These are phyloP conservation scores for Hirtodrosophila histrioides DNA, from an alignment of 2,888 invertebrate genomes.

Conservation along the genomic window DNA sequence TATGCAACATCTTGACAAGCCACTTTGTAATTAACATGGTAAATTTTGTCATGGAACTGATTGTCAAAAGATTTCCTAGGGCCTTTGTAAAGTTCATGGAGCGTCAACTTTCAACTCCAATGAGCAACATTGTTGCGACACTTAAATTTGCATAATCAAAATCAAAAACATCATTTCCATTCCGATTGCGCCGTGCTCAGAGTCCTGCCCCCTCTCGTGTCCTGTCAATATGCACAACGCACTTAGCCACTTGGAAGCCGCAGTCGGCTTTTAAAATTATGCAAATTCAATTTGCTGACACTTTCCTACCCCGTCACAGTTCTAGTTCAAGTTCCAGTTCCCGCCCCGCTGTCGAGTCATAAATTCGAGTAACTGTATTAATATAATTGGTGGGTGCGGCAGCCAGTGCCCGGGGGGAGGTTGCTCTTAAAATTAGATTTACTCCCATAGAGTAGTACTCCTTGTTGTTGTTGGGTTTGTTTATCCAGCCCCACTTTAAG, in stretches of 20 bases:
- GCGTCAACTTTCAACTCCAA: constrained; percentile 62
- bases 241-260: constrained; percentile 75
- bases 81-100: constrained; percentile 27
- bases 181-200: constrained; percentile 26
- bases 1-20: constrained; percentile 13
- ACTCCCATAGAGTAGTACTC: constrained; percentile 35
- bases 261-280: constrained; percentile 77
- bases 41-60: constrained; percentile 29
- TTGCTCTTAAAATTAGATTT: constrained; percentile 73
- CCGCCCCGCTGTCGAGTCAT: constrained; percentile 46
- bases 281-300: constrained; percentile 79
- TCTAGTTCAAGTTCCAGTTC: constrained; percentile 5
- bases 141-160: constrained; percentile 82
- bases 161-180: constrained; percentile 81
- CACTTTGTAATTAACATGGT: constrained; percentile 63
- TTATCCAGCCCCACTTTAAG: constrained; percentile 34
- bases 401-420: constrained; percentile 6
- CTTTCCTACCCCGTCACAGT: constrained; percentile 28
- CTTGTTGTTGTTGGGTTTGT: constrained; percentile 33
- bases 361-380: constrained; percentile 80
- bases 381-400: constrained; percentile 70
- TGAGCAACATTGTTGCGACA: constrained; percentile 81
- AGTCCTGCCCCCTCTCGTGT: constrained; percentile 14
- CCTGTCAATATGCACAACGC: constrained; percentile 68
- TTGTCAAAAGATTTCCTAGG: constrained; percentile 9